These are phyloP conservation scores for Drosophila neutralis DNA, from an alignment of 2,888 invertebrate species.

Conservation along the genomic window DNA sequence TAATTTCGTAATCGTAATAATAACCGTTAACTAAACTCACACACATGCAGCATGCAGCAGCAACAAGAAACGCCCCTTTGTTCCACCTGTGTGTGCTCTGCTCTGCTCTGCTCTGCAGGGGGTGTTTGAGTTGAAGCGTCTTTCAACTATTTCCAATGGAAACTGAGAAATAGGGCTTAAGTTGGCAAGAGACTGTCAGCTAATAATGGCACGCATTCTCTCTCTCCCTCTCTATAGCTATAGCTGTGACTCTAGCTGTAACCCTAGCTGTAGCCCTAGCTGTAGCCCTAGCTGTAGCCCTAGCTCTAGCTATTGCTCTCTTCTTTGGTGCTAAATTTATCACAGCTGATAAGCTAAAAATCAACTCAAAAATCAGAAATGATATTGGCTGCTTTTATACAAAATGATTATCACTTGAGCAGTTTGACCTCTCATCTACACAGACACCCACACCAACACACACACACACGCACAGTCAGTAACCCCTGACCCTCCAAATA, in stretches of 20 bases:
- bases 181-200: not conserved
- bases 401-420: not conserved
- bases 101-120: not conserved
- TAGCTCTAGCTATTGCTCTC: no score
- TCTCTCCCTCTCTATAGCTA: not conserved
- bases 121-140: conserved; percentile 3
- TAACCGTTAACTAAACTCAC: conserved; percentile 44
- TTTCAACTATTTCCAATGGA: not conserved
- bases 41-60: not conserved
- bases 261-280: no score
- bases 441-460: not conserved
- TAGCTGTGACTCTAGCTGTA: no score
- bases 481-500: not conserved
- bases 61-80: not conserved
- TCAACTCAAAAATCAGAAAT: not conserved
- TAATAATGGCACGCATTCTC: not conserved
- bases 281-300: no score
- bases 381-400: not conserved
- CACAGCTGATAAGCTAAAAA: not conserved
- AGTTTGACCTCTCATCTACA: conserved; percentile 18
- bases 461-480: not conserved
- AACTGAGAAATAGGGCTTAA: not conserved
- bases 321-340: no score
- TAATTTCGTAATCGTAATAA: conserved; percentile 35
- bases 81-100: conserved; percentile 1